phyloP scores from a whole-genome alignment of 2,888 invertebrate species.

The Drosophila colorata region DNA sequence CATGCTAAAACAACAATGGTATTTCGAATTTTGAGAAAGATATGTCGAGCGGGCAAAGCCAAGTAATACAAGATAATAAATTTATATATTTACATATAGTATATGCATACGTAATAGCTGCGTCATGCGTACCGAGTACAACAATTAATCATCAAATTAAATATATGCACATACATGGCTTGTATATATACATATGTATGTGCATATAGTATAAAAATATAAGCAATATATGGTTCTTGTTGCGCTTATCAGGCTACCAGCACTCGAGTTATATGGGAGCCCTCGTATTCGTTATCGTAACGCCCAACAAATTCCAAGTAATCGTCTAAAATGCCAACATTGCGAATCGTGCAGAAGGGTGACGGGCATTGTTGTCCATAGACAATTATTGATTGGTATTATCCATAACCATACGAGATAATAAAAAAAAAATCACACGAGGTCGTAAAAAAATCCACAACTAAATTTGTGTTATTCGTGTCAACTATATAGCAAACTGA shows the following conservation, averaged over 20 bases:
- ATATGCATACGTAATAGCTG: slow-evolving; percentile 1
- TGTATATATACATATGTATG: neutral
- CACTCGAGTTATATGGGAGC: slow-evolving; percentile 12
- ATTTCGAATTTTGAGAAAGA: no score
- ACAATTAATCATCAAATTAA: slow-evolving; percentile 27
- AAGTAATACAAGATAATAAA: neutral
- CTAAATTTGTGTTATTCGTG: neutral
- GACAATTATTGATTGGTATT: slow-evolving; percentile 6
- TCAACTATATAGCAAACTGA: no score
- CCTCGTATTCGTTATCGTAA: slow-evolving; percentile 10
- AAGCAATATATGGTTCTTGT: slow-evolving; percentile 13
- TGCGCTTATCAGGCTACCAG: slow-evolving; percentile 19
- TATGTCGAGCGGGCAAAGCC: neutral
- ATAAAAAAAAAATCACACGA: neutral
- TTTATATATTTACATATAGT: neutral
- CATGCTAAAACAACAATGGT: neutral
- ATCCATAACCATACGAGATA: neutral
- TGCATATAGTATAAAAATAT: neutral
- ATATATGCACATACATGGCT: neutral
- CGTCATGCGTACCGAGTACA: slow-evolving; percentile 3
- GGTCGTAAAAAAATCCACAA: neutral
- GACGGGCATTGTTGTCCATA: neutral
- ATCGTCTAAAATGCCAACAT: slow-evolving; percentile 4
- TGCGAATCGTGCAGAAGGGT: slow-evolving; percentile 1
- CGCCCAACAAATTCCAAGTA: slow-evolving; percentile 24